Percentiles rank a stretch among this genome's conserved stretches.
phyloP scores from a whole-genome alignment of 53 echinoderm and acorn worm species.

The Arbacia lixula region DNA sequence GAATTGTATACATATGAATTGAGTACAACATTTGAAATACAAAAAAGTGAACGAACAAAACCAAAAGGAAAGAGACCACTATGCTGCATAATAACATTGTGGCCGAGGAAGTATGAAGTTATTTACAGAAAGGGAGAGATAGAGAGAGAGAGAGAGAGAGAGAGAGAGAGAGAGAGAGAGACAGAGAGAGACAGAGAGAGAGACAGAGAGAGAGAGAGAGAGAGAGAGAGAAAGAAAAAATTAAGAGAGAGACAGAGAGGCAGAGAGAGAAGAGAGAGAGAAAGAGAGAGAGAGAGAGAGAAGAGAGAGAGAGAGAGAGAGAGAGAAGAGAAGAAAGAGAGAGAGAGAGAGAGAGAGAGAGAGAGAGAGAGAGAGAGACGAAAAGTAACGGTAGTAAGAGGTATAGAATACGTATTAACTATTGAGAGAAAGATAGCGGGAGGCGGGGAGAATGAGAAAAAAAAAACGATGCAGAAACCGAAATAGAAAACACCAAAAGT shows the following conservation, averaged over 20 bases:
- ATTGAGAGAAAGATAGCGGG: too few species aligned
- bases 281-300: neutral
- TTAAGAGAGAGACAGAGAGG: neutral
- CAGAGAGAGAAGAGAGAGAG: neutral
- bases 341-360: neutral
- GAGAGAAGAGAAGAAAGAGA: neutral
- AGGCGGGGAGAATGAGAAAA: neutral
- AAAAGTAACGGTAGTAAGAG: neutral
- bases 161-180: neutral
- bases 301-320: neutral
- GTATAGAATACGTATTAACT: neutral
- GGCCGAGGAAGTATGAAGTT: too few species aligned
- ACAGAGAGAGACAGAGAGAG: neutral
- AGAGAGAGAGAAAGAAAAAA: neutral
- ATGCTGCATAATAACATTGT: too few species aligned
- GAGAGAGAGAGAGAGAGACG: neutral
- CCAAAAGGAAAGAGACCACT: too few species aligned
- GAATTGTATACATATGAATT: too few species aligned
- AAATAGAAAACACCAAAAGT: too few species aligned
- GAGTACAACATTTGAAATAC: too few species aligned
- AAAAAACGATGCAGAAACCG: too few species aligned
- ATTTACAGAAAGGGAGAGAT: neutral
- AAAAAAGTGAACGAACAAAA: too few species aligned
- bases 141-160: conserved; percentile 4
- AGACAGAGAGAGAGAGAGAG: neutral